These are phyloP conservation scores for Plemyria rubiginata DNA, from an alignment of 2,888 invertebrate species.

Conservation along the genomic window DNA sequence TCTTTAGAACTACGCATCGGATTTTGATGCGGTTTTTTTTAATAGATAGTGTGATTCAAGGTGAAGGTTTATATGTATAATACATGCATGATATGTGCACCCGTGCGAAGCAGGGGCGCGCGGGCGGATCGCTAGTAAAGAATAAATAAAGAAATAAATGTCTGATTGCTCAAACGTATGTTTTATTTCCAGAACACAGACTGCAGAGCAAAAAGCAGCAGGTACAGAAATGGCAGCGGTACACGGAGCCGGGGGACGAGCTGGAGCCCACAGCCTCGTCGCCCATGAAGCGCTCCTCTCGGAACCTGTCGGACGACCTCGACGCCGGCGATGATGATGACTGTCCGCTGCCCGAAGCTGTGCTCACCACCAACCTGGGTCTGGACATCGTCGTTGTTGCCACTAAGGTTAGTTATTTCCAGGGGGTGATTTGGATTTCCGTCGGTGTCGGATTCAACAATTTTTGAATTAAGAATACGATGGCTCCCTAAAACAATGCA, in stretches of 20 bases:
- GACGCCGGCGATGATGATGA: conserved; percentile 87
- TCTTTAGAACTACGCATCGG: too few relatives aligned
- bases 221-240: conserved; percentile 96
- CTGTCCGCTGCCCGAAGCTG: conserved; percentile 93
- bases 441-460: background rate
- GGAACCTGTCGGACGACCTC: conserved; percentile 87
- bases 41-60: too few relatives aligned
- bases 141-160: too few relatives aligned
- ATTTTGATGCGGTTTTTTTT: too few relatives aligned
- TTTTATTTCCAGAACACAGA: conserved; percentile 83
- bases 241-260: conserved; percentile 97
- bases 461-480: too few relatives aligned
- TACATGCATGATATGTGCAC: too few relatives aligned
- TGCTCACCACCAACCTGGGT: conserved; percentile 96
- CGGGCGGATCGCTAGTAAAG: too few relatives aligned
- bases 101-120: too few relatives aligned
- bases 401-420: conserved; percentile 88
- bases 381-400: conserved; percentile 98
- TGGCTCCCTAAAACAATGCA: too few relatives aligned
- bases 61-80: too few relatives aligned
- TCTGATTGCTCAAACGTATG: background rate
- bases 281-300: conserved; percentile 91
- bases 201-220: conserved; percentile 88
- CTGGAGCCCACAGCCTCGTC: conserved; percentile 91
- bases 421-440: background rate